A percentile compares a stretch with the other conserved stretches of the same genome.
phyloP scores from a whole-genome alignment of 2,113 vertebrate species.

The Saimiri boliviensis region DNA sequence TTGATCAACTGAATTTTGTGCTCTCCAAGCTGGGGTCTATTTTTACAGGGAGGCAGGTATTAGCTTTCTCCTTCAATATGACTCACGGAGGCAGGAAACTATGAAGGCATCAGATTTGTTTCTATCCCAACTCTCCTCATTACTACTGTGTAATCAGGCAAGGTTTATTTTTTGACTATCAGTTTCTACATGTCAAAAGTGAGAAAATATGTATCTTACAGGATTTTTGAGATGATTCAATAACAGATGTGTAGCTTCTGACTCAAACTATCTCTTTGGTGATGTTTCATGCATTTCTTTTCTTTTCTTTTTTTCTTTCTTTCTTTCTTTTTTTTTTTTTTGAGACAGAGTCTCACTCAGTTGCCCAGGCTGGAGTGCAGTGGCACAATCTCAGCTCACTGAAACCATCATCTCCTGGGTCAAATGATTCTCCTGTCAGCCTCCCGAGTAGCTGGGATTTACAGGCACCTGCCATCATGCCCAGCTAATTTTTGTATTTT shows the following conservation, averaged over 20 bases:
- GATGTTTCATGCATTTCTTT: background rate
- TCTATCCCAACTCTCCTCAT: background rate
- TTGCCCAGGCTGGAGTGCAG: background rate
- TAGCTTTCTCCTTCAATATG: background rate
- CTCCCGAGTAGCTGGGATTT: background rate
- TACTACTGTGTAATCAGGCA: background rate
- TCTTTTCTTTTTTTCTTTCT: background rate
- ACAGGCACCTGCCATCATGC: background rate
- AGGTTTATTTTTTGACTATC: background rate
- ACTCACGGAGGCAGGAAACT: background rate
- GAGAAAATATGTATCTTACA: background rate
- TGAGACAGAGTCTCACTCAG: background rate
- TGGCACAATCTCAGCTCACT: rapidly evolving
- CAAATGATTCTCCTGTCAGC: background rate
- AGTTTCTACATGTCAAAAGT: background rate
- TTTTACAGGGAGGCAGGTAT: background rate
- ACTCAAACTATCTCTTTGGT: background rate
- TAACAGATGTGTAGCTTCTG: background rate
- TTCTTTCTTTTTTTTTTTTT: background rate
- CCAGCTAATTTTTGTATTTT: background rate
- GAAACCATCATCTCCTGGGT: background rate
- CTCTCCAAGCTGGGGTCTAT: background rate
- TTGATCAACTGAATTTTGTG: background rate
- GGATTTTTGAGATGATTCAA: background rate
- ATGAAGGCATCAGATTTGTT: background rate